Evolutionary conservation across 92 coral and sea anemone genomes (phyloP), one percentile per base, ranked within the genome.

Genomic region (Epizoanthus rinbou): DNA sequence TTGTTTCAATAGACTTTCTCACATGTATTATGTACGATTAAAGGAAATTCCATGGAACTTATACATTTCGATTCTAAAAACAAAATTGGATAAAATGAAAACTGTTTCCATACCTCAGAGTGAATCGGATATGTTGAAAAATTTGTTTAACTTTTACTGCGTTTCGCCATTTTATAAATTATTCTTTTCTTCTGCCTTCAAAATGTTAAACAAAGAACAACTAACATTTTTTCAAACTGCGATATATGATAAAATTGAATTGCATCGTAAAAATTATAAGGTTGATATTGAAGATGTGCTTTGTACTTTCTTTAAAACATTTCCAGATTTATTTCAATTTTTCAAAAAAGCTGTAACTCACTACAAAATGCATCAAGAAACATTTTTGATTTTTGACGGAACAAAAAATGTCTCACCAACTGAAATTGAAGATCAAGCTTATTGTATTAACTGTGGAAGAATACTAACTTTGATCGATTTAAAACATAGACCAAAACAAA

Each of bases 371-470:
- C 37, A 43, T 0, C 72, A 66, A 31, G 72, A 66, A 24, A 66
- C 72, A 3, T 66, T 25, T 18, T 10, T n/a, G 17, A 15, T 66
- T 8, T 66, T 66, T 24, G n/a, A 66, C 31, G 72, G 72, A 23
- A 6, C 15, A 6, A 25, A 43, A 24, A 25, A 24, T 15, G 72
- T 25, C 4, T 4, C 25, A 35, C 39, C 23, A 6, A n/a, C 72
- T 0, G 50, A 66, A 8, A 9, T 25, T 23, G 43, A 66, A 25
- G 47, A 39, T 4, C 72, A 66, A 9, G 37, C 72, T 3, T 66
- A 25, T 23, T 66, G 72, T 23, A 66, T 66, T 6, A 43, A 66
- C 25, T 66, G 72, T 16, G 72, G 72, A 66, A 35, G 72, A 3
- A 25, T 31, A 9, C 17, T 66, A 17, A 43, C 31, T n/a, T 6